Evolutionary conservation across 2,797 vertebrate genomes (phyloP).

Genomic region (Gouania willdenowi): DNA sequence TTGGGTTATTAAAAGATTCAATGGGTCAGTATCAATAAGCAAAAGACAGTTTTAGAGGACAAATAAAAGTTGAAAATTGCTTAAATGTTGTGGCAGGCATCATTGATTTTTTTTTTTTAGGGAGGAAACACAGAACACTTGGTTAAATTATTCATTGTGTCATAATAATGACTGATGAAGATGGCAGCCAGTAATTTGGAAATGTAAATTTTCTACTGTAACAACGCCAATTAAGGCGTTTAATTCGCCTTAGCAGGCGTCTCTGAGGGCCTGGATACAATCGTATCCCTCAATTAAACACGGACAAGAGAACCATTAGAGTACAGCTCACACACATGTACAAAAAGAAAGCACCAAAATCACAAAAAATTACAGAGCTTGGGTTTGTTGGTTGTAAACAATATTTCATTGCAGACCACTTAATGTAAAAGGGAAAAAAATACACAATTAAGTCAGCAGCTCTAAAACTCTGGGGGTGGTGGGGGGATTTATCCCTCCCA

Average conservation of each 20-base stretch:
- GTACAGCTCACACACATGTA: conserved; percentile 35
- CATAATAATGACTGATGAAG: conserved; percentile 76
- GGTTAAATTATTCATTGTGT: conserved; percentile 74
- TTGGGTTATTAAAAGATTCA: conserved; percentile 97
- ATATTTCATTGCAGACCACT: conserved; percentile 79
- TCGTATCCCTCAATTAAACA: conserved; percentile 58
- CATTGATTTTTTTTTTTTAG: conserved; percentile 76
- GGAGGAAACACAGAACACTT: conserved; percentile 52
- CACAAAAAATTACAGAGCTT: conserved; percentile 22
- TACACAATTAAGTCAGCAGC: background rate
- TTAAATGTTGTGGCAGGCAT: conserved; percentile 67
- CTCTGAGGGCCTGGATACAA: conserved; percentile 31
- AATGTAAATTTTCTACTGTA: conserved; percentile 57
- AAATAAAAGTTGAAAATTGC: conserved; percentile 80
- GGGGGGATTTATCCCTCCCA: background rate
- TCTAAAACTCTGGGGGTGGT: too few species aligned
- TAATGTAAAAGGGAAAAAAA: conserved; percentile 10
- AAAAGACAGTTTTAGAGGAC: conserved; percentile 91
- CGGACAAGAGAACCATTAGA: conserved; percentile 50
- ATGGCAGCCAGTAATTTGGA: conserved; percentile 59
- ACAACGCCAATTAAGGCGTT: conserved; percentile 64
- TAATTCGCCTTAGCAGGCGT: conserved; percentile 54
- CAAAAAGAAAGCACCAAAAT: conserved; percentile 38
- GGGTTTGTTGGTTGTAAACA: too few species aligned
- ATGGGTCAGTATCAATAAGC: conserved; percentile 97